Evolutionary conservation across 2,888 invertebrate species (phyloP), one percentile per base, ranked within the genome.

Genomic region (Dynastes tityus): DNA sequence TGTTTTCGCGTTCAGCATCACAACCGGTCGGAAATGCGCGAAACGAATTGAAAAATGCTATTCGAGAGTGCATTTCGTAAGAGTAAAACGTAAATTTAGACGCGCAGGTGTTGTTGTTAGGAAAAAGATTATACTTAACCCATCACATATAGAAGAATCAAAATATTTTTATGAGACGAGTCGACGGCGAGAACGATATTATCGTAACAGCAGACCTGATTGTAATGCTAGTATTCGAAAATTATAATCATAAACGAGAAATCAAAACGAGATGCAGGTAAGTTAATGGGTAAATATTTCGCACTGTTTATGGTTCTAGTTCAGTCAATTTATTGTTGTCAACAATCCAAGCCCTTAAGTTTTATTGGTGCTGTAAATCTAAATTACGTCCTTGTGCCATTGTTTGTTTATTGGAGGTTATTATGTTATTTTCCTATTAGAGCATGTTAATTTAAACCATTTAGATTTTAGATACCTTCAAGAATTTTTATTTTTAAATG

Each of bases 191-290:
- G 49, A 68, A 74, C 55, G 49, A 51, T 45, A 76, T 37, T 40
- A 61, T 32, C 51, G 53, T 67, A 64, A 53, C 32, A 65, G 63
- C 75, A 61, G 53, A 77, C 40, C 53, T 61, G 70, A 86, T 88
- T 89, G 89, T 89, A 85, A 89, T 89, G 89, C 86, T 88, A 88
- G 87, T 87, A 86, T 85, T 85, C 84, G 83, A 84, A 83, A 84
- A 84, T 85, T 83, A 84, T 82, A 80, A 83, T 81, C 82, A 85
- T 83, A 85, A 82, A 83, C 82, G 85, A 84, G 85, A 86, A 84
- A 87, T 83, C 83, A 85, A 85, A 85, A 87, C 89, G 89, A 88
- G 87, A 89, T 89, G 89, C 89, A 89, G 89, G 89, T 89, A 45
- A 45, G 45, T 11, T 45, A 8, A 45, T 11, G 45, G 11, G 45